These are phyloP conservation scores for Falco punctatus DNA, from an alignment of 2,113 vertebrate species.

Conservation along the genomic window DNA sequence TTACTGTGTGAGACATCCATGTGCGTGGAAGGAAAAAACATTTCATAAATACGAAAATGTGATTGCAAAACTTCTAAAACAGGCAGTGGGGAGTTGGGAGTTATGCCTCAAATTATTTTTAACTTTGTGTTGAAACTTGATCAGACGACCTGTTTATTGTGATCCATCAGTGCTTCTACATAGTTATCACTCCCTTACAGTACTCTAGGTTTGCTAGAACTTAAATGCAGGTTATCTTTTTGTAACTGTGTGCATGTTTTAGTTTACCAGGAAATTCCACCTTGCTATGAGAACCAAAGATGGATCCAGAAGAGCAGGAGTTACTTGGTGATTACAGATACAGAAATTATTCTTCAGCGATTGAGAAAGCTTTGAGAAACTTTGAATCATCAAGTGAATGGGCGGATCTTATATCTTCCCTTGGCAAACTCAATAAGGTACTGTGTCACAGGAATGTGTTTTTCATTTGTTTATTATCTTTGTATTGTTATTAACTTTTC, in stretches of 20 bases:
- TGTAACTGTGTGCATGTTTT: neutral
- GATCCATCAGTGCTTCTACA: neutral
- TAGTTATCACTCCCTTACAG: neutral
- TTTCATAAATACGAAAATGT: neutral
- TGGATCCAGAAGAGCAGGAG: constrained; percentile 95
- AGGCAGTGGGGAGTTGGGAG: neutral
- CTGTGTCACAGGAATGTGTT: neutral
- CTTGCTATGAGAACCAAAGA: constrained; percentile 79
- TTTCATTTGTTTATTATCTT: neutral
- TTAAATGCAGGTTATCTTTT: neutral
- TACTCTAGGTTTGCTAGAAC: neutral
- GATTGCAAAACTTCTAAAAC: neutral
- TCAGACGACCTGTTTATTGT: neutral
- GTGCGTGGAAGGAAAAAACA: neutral
- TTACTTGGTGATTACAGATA: constrained; percentile 94
- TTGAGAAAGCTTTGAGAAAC: constrained; percentile 96
- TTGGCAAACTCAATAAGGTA: constrained; percentile 99
- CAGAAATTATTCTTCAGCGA: constrained; percentile 88
- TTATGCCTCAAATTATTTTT: neutral
- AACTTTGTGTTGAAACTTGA: neutral
- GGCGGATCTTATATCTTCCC: constrained; percentile 97
- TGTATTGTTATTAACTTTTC: neutral
- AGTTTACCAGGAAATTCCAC: neutral
- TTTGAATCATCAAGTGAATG: constrained; percentile 98
- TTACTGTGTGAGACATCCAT: neutral